These are phyloP conservation scores for Porites australiensis DNA, from an alignment of 64 coral and sea anemone genomes.

Conservation along the genomic window DNA sequence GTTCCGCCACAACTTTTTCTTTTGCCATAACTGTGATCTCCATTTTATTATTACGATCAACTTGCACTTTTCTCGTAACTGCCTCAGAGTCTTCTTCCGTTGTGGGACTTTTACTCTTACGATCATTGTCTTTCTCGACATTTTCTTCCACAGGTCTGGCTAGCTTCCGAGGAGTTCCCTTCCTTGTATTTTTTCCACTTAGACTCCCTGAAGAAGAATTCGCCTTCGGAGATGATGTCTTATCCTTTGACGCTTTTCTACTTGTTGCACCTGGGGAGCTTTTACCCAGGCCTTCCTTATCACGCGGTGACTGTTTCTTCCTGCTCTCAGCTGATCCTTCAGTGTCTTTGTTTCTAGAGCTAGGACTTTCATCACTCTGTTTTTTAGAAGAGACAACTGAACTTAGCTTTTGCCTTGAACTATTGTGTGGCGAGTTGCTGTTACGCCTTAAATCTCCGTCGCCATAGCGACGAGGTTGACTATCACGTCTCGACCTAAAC, in stretches of 20 bases:
- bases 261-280: neutral
- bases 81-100: neutral
- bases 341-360: neutral
- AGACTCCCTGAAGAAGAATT: conserved; percentile 11
- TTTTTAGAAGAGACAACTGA: neutral
- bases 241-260: neutral
- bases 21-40: neutral
- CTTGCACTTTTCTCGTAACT: neutral
- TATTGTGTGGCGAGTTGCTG: neutral
- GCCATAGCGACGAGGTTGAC: neutral
- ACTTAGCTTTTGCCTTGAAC: neutral
- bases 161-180: conserved; percentile 20
- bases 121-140: neutral
- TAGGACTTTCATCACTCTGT: neutral
- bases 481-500: neutral
- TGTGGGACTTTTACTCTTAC: neutral
- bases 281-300: neutral
- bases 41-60: neutral
- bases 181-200: conserved; percentile 10
- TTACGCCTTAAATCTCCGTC: neutral
- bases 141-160: conserved; percentile 1
- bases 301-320: neutral
- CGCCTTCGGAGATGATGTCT: neutral
- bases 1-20: neutral
- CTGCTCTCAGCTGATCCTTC: neutral